A percentile compares a stretch with the other conserved stretches of the same genome.
Evolutionary conservation across 92 coral and sea anemone genomes (phyloP).

Genomic region (Siderastrea radians): DNA sequence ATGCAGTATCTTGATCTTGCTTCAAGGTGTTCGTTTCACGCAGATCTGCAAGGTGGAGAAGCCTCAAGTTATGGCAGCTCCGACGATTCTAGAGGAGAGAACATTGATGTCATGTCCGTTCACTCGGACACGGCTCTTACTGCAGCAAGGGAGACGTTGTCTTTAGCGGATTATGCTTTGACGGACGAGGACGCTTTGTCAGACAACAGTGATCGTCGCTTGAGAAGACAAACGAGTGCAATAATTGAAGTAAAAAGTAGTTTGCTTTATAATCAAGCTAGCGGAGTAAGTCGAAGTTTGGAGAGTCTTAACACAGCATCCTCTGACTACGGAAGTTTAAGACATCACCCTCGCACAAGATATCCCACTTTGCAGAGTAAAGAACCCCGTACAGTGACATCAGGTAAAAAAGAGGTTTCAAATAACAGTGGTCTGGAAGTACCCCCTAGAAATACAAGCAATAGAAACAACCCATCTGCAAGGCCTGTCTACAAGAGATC

Average conservation of each 20-base stretch:
- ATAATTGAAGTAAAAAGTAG: neutral
- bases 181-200: slow-evolving; percentile 42
- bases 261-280: neutral
- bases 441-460: neutral
- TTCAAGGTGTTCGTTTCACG: slow-evolving; percentile 41
- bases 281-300: slow-evolving; percentile 33
- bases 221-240: neutral
- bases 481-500: neutral
- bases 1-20: too few species aligned
- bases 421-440: neutral
- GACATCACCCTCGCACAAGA: neutral
- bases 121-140: slow-evolving; percentile 41
- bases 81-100: slow-evolving; percentile 49
- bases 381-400: neutral
- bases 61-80: slow-evolving; percentile 57
- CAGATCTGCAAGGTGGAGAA: slow-evolving; percentile 72
- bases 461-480: neutral
- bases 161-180: slow-evolving; percentile 49
- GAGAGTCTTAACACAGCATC: slow-evolving; percentile 9
- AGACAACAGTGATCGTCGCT: neutral
- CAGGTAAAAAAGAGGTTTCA: neutral
- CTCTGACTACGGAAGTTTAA: neutral
- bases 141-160: slow-evolving; percentile 28
- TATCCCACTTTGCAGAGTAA: neutral
- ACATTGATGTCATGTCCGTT: slow-evolving; percentile 47